phyloP scores from a whole-genome alignment of 1,140 invertebrate species.

The Berghia stephanieae region DNA sequence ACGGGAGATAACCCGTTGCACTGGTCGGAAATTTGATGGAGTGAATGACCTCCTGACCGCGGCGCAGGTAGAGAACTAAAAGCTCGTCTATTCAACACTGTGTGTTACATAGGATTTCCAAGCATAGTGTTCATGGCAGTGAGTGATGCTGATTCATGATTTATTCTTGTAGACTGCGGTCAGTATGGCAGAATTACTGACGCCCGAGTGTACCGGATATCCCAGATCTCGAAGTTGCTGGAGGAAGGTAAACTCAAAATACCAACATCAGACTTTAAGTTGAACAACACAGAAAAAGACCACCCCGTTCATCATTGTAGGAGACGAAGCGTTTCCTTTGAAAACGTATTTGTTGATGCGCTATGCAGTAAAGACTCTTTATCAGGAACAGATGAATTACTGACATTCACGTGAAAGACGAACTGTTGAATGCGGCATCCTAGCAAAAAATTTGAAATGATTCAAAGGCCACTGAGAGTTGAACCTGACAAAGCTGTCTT shows the following conservation, averaged over 20 bases:
- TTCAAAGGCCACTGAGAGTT: conserved; percentile 26
- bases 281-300: not conserved
- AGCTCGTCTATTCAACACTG: too few relatives aligned
- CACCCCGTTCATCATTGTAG: conserved; percentile 65
- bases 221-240: too few relatives aligned
- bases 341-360: conserved; percentile 59
- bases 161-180: conserved; percentile 10
- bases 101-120: conserved; percentile 18
- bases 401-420: conserved; percentile 5
- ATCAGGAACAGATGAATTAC: conserved; percentile 65
- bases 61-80: too few relatives aligned
- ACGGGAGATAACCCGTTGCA: too few relatives aligned
- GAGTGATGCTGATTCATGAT: conserved; percentile 14
- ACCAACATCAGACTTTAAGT: too few relatives aligned
- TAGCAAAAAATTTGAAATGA: conserved; percentile 30
- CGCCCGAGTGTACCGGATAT: not conserved
- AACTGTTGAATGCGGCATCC: conserved; percentile 25
- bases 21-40: too few relatives aligned
- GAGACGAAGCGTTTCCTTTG: conserved; percentile 69
- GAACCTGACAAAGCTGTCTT: conserved; percentile 22
- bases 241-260: too few relatives aligned
- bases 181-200: not conserved
- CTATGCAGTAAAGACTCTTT: conserved; percentile 57
- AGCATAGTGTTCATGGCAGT: conserved; percentile 17
- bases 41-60: too few relatives aligned